Evolutionary conservation across 2,113 vertebrate genomes (phyloP).

Genomic region (Spheniscus mendiculus): DNA sequence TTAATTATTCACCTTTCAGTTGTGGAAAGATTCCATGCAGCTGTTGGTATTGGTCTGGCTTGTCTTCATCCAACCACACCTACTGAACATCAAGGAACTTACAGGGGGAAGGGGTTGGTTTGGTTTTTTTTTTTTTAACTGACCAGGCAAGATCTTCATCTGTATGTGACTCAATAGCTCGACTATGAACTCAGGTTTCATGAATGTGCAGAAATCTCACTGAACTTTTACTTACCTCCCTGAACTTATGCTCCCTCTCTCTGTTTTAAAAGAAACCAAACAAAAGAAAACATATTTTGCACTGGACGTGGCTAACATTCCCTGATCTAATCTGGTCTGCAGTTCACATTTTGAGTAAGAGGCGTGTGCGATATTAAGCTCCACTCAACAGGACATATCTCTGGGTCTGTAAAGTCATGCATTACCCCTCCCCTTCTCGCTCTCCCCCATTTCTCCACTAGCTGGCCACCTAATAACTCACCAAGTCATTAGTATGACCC

Average conservation of each 20-base stretch:
- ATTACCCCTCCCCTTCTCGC: neutral
- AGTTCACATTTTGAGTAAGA: neutral
- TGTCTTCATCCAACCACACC: slow-evolving; percentile 55
- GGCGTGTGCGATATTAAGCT: neutral
- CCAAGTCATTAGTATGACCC: neutral
- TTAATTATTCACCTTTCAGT: slow-evolving; percentile 62
- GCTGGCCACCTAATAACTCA: neutral
- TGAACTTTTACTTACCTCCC: slow-evolving; percentile 45
- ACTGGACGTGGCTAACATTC: slow-evolving; percentile 22
- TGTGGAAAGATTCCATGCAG: slow-evolving; percentile 68
- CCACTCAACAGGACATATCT: neutral
- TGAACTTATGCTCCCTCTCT: slow-evolving; percentile 25
- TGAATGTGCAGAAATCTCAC: slow-evolving; percentile 32
- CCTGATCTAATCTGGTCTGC: slow-evolving; percentile 15
- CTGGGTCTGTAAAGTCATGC: neutral
- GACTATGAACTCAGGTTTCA: slow-evolving; percentile 42
- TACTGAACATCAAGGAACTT: slow-evolving; percentile 53
- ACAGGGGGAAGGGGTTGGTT: neutral
- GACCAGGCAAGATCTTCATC: slow-evolving; percentile 9
- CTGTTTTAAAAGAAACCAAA: slow-evolving; percentile 35
- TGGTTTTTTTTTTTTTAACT: neutral
- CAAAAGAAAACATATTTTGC: slow-evolving; percentile 2
- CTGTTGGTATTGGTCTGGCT: slow-evolving; percentile 60
- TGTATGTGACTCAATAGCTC: slow-evolving; percentile 23
- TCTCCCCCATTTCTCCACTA: neutral